Evolutionary conservation across 2,113 vertebrate species (phyloP).

Genomic region (Caranx melampygus): DNA sequence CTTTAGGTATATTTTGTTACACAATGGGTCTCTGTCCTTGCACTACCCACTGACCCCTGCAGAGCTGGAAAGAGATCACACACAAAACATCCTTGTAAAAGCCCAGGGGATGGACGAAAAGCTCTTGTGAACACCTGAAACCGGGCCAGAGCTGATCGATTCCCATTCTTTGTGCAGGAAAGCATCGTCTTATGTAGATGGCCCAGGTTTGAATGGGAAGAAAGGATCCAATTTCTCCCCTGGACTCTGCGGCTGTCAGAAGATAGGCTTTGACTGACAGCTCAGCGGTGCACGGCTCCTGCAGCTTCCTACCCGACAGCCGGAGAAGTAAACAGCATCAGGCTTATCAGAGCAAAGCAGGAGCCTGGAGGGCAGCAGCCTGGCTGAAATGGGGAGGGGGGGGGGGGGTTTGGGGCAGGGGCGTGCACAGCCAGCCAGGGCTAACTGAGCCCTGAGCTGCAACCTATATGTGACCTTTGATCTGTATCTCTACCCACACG

Average conservation of each 20-base stretch:
- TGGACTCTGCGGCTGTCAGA: conserved; percentile 75
- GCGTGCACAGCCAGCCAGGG: conserved; percentile 44
- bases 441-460: conserved; percentile 47
- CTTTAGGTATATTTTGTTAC: conserved; percentile 35
- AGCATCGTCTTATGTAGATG: conserved; percentile 75
- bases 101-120: conserved; percentile 50
- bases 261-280: conserved; percentile 82
- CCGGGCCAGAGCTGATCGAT: conserved; percentile 75
- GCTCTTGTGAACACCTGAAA: conserved; percentile 67
- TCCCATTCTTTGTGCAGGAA: conserved; percentile 62
- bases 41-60: conserved; percentile 34
- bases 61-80: conserved; percentile 56
- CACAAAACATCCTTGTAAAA: conserved; percentile 47
- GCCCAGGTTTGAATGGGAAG: conserved; percentile 71
- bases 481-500: conserved; percentile 52
- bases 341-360: conserved; percentile 81
- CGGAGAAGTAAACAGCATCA: conserved; percentile 77
- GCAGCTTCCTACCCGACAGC: conserved; percentile 73
- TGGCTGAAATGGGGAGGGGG: conserved; percentile 50
- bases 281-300: conserved; percentile 69
- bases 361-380: conserved; percentile 68
- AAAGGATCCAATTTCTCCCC: conserved; percentile 79
- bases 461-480: conserved; percentile 70
- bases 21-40: conserved; percentile 42
- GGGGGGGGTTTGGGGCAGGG: conserved; percentile 52